phyloP scores from a whole-genome alignment of 2,888 invertebrate species.

The Drosophila limbata region DNA sequence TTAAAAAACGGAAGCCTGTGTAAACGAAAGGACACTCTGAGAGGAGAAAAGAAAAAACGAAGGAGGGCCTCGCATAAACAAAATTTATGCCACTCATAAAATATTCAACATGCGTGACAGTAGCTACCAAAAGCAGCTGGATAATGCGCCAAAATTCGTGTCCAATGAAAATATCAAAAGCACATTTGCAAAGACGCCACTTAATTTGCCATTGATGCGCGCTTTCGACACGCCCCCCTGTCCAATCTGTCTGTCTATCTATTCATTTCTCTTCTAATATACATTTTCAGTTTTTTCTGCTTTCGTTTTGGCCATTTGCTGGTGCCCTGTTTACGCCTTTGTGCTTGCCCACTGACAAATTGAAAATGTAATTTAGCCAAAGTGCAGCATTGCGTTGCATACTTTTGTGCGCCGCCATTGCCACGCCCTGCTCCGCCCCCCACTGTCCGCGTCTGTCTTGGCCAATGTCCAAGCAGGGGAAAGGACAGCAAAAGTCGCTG shows the following conservation, averaged over 20 bases:
- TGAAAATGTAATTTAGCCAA: constrained; percentile 78
- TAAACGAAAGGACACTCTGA: constrained; percentile 25
- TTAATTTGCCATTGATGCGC: constrained; percentile 56
- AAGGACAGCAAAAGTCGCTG: constrained; percentile 41
- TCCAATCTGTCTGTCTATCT: constrained; percentile 1
- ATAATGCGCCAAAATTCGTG: constrained; percentile 54
- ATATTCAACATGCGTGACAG: constrained; percentile 64
- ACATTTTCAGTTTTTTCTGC: constrained; percentile 34
- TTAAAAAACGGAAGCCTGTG: constrained; percentile 63
- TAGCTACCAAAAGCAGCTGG: constrained; percentile 45
- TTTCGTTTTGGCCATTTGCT: constrained; percentile 44
- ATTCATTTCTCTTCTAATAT: constrained; percentile 34
- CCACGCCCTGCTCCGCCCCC: constrained; percentile 18
- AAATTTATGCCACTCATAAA: constrained; percentile 69
- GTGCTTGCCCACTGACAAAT: constrained; percentile 66
- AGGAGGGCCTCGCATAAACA: constrained; percentile 16
- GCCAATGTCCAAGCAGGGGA: constrained; percentile 59
- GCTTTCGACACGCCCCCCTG: constrained; percentile 27
- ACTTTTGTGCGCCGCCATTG: constrained; percentile 40
- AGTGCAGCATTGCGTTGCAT: constrained; percentile 71
- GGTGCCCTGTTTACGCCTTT: constrained; percentile 39
- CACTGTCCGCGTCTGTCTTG: constrained; percentile 39
- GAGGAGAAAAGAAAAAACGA: too few relatives aligned
- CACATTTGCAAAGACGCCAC: constrained; percentile 60
- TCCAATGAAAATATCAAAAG: constrained; percentile 71